These are phyloP conservation scores for Mesorhabditis belari DNA, from an alignment of 2,888 invertebrate genomes.

Conservation along the genomic window DNA sequence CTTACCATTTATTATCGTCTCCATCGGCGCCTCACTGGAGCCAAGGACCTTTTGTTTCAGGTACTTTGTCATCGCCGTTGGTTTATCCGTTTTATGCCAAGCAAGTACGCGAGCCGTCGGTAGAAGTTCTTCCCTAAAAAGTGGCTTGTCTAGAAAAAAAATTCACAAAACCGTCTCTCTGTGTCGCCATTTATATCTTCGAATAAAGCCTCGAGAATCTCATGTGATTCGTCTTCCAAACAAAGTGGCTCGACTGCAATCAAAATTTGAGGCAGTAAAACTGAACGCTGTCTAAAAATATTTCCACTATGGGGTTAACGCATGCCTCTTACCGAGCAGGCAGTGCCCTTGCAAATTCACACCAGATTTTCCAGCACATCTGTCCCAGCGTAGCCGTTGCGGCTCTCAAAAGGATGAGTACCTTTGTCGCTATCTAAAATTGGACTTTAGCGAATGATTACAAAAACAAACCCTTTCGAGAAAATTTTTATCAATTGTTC, in stretches of 20 bases:
- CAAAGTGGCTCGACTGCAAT: slow-evolving; percentile 10
- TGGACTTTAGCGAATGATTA: not conserved
- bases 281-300: slow-evolving; percentile 1
- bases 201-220: slow-evolving; percentile 4
- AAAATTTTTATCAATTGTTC: slow-evolving; percentile 3
- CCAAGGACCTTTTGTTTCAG: not conserved
- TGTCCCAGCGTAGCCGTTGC: slow-evolving; percentile 4
- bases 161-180: slow-evolving; percentile 1
- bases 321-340: not conserved
- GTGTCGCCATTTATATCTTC: not conserved
- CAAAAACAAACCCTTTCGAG: slow-evolving; percentile 2
- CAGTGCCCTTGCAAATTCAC: slow-evolving; percentile 2
- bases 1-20: not conserved
- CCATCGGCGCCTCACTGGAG: not conserved
- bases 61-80: not conserved
- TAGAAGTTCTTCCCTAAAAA: slow-evolving; percentile 7
- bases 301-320: not conserved
- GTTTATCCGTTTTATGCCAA: not conserved
- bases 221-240: slow-evolving; percentile 2
- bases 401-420: slow-evolving; percentile 7
- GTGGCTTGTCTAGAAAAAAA: not conserved
- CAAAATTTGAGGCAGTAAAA: slow-evolving; percentile 9
- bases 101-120: slow-evolving; percentile 2
- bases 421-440: slow-evolving; percentile 5
- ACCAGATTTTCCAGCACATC: slow-evolving; percentile 5